Percentiles rank a stretch among this genome's conserved stretches.
These are phyloP conservation scores for Bellardia pandia DNA, from an alignment of 2,888 invertebrate species.

Conservation along the genomic window DNA sequence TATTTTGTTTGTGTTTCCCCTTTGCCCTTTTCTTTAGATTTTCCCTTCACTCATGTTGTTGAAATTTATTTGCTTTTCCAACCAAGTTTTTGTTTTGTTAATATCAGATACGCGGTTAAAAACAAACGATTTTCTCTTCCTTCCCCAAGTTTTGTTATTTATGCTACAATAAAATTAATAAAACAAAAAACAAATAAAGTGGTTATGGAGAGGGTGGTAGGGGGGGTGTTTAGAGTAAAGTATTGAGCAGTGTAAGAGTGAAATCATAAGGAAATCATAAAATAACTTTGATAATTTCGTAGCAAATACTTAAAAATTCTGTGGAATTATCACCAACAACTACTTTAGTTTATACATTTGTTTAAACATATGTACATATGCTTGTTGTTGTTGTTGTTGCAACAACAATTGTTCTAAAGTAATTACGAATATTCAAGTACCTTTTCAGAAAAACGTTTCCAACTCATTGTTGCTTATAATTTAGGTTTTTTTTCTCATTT, in stretches of 20 bases:
- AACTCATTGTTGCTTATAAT: constrained; percentile 10
- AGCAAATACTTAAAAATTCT: constrained; percentile 35
- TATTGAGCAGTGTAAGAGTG: not conserved
- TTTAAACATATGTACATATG: not conserved
- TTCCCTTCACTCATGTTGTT: not conserved
- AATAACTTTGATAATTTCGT: constrained; percentile 49
- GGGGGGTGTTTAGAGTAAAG: not conserved
- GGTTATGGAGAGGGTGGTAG: too few species aligned
- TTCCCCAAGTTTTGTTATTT: constrained; percentile 36
- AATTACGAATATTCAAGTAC: constrained; percentile 10
- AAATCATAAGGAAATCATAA: constrained; percentile 15
- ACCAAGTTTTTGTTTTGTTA: not conserved
- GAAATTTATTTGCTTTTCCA: not conserved
- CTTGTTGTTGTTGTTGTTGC: not conserved
- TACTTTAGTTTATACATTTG: constrained; percentile 9
- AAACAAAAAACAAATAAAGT: constrained; percentile 21
- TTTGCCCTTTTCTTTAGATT: not conserved
- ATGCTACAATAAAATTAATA: constrained; percentile 23
- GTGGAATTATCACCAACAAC: constrained; percentile 40
- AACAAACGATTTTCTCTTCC: constrained; percentile 58
- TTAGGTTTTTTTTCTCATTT: not conserved
- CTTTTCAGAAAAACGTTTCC: constrained; percentile 1
- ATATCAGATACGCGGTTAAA: constrained; percentile 53
- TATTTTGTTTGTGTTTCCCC: constrained; percentile 20
- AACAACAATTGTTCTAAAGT: not conserved